These are phyloP conservation scores for Portevinia maculata DNA, from an alignment of 2,888 invertebrate genomes.

Conservation along the genomic window DNA sequence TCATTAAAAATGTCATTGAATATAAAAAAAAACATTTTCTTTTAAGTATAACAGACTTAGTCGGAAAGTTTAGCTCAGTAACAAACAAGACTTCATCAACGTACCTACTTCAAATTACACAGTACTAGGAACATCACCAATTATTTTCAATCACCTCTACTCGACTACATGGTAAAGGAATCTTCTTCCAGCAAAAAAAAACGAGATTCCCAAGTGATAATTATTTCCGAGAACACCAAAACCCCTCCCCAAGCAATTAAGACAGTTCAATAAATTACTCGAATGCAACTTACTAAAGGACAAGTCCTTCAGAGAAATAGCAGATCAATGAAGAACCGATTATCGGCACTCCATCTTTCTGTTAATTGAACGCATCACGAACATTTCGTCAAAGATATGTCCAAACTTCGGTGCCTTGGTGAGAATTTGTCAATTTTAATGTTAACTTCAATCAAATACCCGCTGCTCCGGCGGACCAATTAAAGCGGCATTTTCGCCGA, in stretches of 20 bases:
- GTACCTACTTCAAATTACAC: not conserved
- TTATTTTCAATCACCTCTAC: slow-evolving; percentile 2
- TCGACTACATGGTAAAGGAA: not conserved
- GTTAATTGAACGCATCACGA: slow-evolving; percentile 66
- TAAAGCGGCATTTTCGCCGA: slow-evolving; percentile 5
- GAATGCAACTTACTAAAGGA: slow-evolving; percentile 20
- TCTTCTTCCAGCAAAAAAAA: not conserved
- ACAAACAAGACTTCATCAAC: not conserved
- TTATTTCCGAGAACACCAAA: slow-evolving; percentile 47
- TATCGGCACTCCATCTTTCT: slow-evolving; percentile 40
- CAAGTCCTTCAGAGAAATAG: slow-evolving; percentile 21
- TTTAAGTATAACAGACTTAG: no score
- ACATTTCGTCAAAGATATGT: slow-evolving; percentile 51
- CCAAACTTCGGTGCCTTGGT: slow-evolving; percentile 43
- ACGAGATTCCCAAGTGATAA: slow-evolving; percentile 28
- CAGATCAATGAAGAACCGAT: slow-evolving; percentile 23
- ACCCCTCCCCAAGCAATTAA: slow-evolving; percentile 45
- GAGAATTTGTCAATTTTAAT: slow-evolving; percentile 74
- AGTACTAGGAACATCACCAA: slow-evolving; percentile 7
- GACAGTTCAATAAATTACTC: slow-evolving; percentile 37
- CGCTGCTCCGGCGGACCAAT: slow-evolving; percentile 50
- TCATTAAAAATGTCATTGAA: not conserved
- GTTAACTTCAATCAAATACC: slow-evolving; percentile 64
- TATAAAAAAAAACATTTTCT: slow-evolving; percentile 37
- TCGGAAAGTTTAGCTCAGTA: not conserved